phyloP scores from a whole-genome alignment of 2,113 vertebrate species.

The Heterochromis multidens region DNA sequence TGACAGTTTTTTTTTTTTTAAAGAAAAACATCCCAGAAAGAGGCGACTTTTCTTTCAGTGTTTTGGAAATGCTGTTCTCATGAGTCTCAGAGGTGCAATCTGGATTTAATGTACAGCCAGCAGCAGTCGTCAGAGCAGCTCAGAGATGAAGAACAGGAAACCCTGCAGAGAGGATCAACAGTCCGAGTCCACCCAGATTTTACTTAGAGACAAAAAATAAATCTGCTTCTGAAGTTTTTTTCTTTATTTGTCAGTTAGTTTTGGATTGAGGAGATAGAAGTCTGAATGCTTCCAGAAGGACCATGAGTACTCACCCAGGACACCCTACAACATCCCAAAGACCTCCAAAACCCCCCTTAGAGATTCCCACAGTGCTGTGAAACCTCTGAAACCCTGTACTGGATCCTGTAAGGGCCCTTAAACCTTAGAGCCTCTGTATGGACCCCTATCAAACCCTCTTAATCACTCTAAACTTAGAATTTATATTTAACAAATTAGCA shows the following conservation, averaged over 20 bases:
- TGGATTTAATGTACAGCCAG: conserved; percentile 34
- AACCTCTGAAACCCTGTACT: not conserved
- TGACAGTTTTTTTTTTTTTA: conserved; percentile 30
- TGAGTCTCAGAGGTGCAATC: conserved; percentile 43
- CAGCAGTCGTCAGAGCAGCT: conserved; percentile 15
- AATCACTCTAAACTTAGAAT: not conserved
- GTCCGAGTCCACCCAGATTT: conserved; percentile 2
- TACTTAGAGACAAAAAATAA: not conserved
- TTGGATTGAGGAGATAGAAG: not conserved
- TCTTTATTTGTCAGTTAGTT: conserved; percentile 3
- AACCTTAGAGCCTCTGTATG: not conserved
- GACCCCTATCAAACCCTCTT: not conserved
- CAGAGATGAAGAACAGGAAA: conserved; percentile 22
- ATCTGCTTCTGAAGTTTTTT: not conserved
- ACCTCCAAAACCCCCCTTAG: not conserved
- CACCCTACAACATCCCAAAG: not conserved
- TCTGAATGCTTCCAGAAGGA: not conserved
- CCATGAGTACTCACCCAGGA: not conserved
- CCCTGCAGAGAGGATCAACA: conserved; percentile 47
- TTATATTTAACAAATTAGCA: not conserved
- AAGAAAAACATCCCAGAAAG: conserved; percentile 46
- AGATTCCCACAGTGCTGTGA: not conserved
- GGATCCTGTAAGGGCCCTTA: not conserved
- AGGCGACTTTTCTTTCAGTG: not conserved
- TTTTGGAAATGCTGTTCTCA: conserved; percentile 21